Evolutionary conservation across 2,113 vertebrate genomes (phyloP).

Genomic region (Microtus ochrogaster): DNA sequence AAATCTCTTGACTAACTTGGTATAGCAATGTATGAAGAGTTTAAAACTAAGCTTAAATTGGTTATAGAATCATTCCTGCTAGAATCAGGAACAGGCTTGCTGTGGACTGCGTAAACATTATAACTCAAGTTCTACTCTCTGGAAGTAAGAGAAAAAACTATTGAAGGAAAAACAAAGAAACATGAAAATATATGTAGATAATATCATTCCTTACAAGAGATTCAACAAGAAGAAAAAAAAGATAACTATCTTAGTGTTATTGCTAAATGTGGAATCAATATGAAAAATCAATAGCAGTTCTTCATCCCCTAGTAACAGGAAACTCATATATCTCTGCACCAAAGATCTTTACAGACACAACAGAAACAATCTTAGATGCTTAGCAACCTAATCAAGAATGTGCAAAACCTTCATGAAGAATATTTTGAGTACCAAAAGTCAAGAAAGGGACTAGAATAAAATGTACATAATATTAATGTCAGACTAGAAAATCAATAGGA

Average conservation of each 20-base stretch:
- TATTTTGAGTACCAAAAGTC: background rate
- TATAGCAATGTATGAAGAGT: background rate
- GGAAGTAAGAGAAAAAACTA: background rate
- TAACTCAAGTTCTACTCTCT: background rate
- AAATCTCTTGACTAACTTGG: background rate
- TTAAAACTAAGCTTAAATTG: background rate
- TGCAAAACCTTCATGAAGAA: background rate
- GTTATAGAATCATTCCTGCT: background rate
- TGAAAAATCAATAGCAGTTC: slow-evolving; percentile 13
- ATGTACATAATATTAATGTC: slow-evolving; percentile 11
- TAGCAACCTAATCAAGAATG: background rate
- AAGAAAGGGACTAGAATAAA: background rate
- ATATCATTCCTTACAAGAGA: slow-evolving; percentile 14
- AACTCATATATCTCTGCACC: background rate
- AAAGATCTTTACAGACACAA: background rate
- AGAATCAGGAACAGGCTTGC: background rate
- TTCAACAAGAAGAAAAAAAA: background rate
- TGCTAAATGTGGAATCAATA: background rate
- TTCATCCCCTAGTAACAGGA: background rate
- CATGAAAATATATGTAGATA: background rate
- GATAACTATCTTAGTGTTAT: background rate
- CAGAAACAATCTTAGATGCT: background rate
- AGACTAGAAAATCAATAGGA: slow-evolving; percentile 14
- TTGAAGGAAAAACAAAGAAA: background rate
- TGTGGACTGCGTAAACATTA: background rate